Evolutionary conservation across 2,888 invertebrate genomes (phyloP), one percentile per base, ranked within the genome.

Genomic region (Clanis bilineata): DNA sequence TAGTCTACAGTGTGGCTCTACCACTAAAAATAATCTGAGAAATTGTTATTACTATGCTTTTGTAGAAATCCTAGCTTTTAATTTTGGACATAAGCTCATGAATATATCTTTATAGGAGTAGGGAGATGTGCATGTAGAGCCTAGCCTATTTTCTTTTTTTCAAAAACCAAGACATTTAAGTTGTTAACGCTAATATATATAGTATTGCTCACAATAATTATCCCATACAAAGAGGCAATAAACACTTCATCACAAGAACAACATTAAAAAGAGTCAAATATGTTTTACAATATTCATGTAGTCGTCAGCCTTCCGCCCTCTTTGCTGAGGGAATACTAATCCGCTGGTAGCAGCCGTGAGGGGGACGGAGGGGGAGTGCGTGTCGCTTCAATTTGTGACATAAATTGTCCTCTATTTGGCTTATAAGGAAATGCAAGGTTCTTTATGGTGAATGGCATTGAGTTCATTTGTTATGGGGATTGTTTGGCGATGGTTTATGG

Each of bases 281-380:
- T 23, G 22, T 56, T 47, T 47, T 25, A 47, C 28, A 47, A 56
- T 56, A 56, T 56, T 56, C 56, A 56, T 56, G 56, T 39, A 23
- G n/a, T 23, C 22, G 38, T 3, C 32, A 32, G 5, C 41, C n/a
- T 23, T 15, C 9, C 56, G 39, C 9, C 39, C 39, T 25, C n/a
- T 36, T 36, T 7, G 39, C n/a, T n/a, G 39, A 7, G 23, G 39
- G 56, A 56, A 56, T 56, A 56, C 56, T 56, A 56, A 56, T 39
- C 25, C 25, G 10, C n/a, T 21, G 2, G 15, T 15, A 12, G 1
- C 9, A 12, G 51, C 21, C 45, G 36, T 6, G 18, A 2, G 18
- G 41, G 7, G 15, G 18, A 2, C 7, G 2, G 18, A 9, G 36
- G 36, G 25, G 23, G 6, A 44, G 21, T 22, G n/a, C n/a, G n/a